Evolutionary conservation across 2,888 invertebrate species (phyloP).

Genomic region (Limnephilus marmoratus): DNA sequence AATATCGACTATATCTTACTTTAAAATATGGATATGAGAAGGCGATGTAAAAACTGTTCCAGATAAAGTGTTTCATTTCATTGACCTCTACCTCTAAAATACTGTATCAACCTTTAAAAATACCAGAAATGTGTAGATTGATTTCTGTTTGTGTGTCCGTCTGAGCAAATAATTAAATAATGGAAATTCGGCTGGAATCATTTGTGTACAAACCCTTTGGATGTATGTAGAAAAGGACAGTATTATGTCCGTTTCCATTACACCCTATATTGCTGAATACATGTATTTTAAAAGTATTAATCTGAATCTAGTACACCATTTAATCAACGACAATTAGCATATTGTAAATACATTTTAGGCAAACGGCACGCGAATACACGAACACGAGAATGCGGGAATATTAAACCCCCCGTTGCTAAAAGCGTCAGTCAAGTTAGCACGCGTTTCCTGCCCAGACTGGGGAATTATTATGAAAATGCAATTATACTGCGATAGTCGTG

Average conservation of each 20-base stretch:
- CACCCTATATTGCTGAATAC: background rate
- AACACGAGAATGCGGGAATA: slow-evolving; percentile 55
- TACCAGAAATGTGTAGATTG: no score
- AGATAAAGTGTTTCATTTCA: no score
- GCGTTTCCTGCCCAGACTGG: slow-evolving; percentile 55
- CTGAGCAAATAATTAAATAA: background rate
- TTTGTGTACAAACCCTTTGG: background rate
- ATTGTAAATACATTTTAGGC: slow-evolving; percentile 53
- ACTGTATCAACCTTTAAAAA: no score
- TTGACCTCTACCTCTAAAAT: no score
- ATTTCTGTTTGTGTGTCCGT: no score
- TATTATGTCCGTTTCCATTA: background rate
- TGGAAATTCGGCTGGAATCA: background rate
- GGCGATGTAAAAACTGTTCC: no score
- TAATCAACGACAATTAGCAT: slow-evolving; percentile 42
- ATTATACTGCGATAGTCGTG: slow-evolving; percentile 32
- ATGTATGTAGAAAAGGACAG: background rate
- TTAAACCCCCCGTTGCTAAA: slow-evolving; percentile 64
- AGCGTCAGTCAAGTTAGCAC: slow-evolving; percentile 60
- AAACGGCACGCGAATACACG: slow-evolving; percentile 57
- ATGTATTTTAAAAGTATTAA: background rate
- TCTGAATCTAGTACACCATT: slow-evolving; percentile 14
- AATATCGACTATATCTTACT: no score
- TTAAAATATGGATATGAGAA: no score
- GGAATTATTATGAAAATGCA: slow-evolving; percentile 49